These are phyloP conservation scores for Oreamnos americanus DNA, from an alignment of 2,113 vertebrate genomes.

Conservation along the genomic window DNA sequence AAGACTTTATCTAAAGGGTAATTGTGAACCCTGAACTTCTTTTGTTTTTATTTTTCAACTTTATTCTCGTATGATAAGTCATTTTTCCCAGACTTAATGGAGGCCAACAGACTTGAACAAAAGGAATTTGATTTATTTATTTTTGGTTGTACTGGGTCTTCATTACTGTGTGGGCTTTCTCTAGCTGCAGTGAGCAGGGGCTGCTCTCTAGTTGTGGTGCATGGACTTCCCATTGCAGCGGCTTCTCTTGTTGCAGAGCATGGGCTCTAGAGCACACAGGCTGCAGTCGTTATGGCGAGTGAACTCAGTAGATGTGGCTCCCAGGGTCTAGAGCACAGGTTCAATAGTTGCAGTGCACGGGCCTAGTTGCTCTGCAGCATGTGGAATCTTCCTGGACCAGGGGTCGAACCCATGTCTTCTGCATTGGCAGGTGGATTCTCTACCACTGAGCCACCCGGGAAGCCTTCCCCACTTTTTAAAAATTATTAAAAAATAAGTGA, in stretches of 20 bases:
- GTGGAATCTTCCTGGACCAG: background rate
- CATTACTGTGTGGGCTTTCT: background rate
- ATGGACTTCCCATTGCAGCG: accelerated
- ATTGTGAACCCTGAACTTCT: background rate
- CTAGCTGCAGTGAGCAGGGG: background rate
- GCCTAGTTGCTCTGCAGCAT: background rate
- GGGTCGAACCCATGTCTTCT: background rate
- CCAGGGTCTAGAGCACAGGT: background rate
- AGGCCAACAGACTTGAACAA: background rate
- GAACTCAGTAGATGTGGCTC: background rate
- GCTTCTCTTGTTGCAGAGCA: background rate
- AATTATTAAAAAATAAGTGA: background rate
- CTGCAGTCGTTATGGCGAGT: accelerated
- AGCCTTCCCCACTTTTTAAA: background rate
- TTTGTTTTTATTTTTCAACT: conserved; percentile 8
- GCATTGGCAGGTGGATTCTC: background rate
- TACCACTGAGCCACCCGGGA: background rate
- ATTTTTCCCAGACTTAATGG: background rate
- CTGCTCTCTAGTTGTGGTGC: background rate
- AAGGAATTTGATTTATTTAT: background rate
- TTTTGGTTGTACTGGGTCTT: background rate
- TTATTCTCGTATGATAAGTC: background rate
- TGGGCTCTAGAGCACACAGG: background rate
- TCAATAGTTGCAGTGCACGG: background rate
- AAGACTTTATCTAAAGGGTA: background rate